These are phyloP conservation scores for Herpailurus yagouaroundi DNA, from an alignment of 2,113 vertebrate species.

Conservation along the genomic window DNA sequence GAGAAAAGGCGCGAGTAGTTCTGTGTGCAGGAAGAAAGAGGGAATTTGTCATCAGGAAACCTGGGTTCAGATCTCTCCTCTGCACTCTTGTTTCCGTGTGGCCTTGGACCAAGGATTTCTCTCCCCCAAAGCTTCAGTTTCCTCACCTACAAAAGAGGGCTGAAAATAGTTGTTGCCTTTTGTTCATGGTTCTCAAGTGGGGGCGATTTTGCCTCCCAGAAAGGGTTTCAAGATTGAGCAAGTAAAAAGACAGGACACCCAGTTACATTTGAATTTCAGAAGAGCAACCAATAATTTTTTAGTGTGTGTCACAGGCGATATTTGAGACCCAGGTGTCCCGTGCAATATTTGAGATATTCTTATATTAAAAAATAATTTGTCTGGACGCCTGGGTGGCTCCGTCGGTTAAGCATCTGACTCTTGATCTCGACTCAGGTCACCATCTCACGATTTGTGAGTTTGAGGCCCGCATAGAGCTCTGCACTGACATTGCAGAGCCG, in stretches of 20 bases:
- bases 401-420: no score
- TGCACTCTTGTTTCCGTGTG: neutral
- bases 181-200: neutral
- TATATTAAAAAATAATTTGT: neutral
- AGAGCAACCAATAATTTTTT: neutral
- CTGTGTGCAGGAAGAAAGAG: neutral
- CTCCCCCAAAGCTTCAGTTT: neutral
- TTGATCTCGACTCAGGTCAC: no score
- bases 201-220: neutral
- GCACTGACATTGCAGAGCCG: no score
- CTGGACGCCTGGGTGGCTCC: no score
- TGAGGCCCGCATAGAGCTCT: no score
- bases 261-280: neutral
- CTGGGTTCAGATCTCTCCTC: neutral
- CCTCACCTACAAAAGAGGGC: neutral
- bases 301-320: neutral
- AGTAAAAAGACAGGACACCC: neutral
- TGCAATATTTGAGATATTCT: neutral
- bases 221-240: neutral
- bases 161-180: neutral
- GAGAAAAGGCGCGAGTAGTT: neutral
- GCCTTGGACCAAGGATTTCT: neutral
- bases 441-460: no score
- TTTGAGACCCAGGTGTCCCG: neutral
- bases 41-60: neutral